phyloP scores from a whole-genome alignment of 2,888 invertebrate genomes.

The Chloromyia formosa region DNA sequence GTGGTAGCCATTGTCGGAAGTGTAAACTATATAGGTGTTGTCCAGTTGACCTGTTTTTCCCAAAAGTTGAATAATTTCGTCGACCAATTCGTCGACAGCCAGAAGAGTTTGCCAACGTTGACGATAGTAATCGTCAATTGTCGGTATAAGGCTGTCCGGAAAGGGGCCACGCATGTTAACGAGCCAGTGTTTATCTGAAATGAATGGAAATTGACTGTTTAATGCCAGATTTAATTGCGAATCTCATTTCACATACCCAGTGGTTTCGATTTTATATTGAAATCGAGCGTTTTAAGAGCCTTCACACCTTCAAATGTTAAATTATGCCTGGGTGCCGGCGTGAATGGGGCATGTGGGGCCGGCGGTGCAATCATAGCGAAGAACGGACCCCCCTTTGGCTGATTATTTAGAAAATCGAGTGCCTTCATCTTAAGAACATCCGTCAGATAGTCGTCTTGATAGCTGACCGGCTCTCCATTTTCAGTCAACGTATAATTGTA shows the following conservation, averaged over 20 bases:
- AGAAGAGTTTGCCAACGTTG: conserved; percentile 82
- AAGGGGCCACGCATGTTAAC: conserved; percentile 74
- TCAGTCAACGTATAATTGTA: conserved; percentile 88
- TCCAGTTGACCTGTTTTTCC: conserved; percentile 67
- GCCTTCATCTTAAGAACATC: conserved; percentile 73
- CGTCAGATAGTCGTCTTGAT: conserved; percentile 79
- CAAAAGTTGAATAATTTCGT: conserved; percentile 69
- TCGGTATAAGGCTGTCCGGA: conserved; percentile 67
- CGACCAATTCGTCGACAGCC: conserved; percentile 87
- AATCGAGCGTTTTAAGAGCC: conserved; percentile 75
- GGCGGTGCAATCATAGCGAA: conserved; percentile 89
- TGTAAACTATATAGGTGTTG: conserved; percentile 83
- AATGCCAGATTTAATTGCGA: no score
- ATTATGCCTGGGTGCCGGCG: conserved; percentile 78
- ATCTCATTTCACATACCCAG: no score
- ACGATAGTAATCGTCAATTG: conserved; percentile 76
- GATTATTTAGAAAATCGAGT: conserved; percentile 52
- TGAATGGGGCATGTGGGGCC: conserved; percentile 88
- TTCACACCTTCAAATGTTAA: conserved; percentile 69
- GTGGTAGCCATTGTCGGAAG: conserved; percentile 93
- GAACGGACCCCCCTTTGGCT: conserved; percentile 68
- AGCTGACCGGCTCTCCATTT: conserved; percentile 76
- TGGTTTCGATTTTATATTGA: conserved; percentile 66
- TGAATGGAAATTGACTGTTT: not conserved
- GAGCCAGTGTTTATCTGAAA: conserved; percentile 80